Conservation (phyloP, 2,797 vertebrate species). For the Nasua narica region DNA sequence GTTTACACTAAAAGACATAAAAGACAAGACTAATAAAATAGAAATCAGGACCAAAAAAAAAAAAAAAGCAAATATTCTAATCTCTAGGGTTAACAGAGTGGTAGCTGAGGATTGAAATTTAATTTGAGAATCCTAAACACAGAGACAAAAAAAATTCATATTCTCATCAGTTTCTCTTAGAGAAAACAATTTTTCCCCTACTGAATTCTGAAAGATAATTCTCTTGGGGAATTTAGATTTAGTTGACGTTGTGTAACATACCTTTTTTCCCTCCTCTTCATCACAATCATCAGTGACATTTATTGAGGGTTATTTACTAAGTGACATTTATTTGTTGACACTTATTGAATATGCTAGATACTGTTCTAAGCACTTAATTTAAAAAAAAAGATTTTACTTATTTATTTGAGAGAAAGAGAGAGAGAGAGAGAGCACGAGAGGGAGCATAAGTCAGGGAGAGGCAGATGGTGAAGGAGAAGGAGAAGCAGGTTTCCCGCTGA, state of each 20-base stretch:
- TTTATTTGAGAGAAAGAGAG: neutral
- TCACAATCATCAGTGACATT: neutral
- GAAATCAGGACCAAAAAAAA: constrained; percentile 1
- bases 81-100: neutral
- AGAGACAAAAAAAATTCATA: neutral
- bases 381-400: no score
- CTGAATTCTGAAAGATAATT: neutral
- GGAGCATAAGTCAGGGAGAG: neutral
- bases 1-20: constrained; percentile 28
- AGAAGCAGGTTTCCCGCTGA: neutral
- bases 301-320: neutral
- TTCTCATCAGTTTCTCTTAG: constrained; percentile 6
- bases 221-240: neutral
- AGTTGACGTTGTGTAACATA: neutral
- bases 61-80: constrained; percentile 17
- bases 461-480: neutral
- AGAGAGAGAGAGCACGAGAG: neutral
- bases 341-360: neutral
- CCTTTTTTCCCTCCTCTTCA: neutral
- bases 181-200: neutral
- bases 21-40: constrained; percentile 8
- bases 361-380: neutral
- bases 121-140: neutral
- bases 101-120: neutral
- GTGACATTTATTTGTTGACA: neutral